phyloP scores from a whole-genome alignment of 2,113 vertebrate species.

The Gymnogyps californianus region DNA sequence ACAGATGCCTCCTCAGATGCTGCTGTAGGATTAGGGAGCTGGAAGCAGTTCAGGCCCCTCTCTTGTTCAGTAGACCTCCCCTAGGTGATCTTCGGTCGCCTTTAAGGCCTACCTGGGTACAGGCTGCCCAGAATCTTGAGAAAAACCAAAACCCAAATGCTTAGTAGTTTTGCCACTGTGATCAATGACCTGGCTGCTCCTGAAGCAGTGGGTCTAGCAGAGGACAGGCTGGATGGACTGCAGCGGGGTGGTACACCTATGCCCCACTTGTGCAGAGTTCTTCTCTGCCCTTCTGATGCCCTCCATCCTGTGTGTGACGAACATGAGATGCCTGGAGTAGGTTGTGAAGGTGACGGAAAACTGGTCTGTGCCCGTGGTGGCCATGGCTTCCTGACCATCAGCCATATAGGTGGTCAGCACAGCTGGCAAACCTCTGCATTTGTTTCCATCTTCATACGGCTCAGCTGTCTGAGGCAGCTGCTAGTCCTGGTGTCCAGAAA shows the following conservation, averaged over 20 bases:
- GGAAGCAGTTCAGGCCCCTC: not conserved
- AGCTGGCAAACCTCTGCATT: not conserved
- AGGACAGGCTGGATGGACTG: not conserved
- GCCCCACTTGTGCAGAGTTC: not conserved
- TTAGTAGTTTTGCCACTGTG: not conserved
- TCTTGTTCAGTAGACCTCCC: not conserved
- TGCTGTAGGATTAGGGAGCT: not conserved
- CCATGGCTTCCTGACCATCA: not conserved
- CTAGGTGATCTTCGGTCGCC: not conserved
- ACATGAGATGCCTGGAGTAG: not conserved
- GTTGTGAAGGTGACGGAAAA: not conserved
- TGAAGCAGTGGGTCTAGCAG: not conserved
- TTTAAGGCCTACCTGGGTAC: not conserved
- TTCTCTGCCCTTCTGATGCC: not conserved
- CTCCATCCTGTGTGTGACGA: not conserved
- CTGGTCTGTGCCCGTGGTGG: not conserved
- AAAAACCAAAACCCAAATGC: not conserved
- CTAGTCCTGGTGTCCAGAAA: not conserved
- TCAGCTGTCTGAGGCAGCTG: not conserved
- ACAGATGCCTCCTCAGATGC: not conserved
- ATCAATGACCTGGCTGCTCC: not conserved
- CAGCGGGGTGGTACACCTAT: not conserved
- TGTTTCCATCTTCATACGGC: not conserved
- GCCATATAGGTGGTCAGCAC: not conserved
- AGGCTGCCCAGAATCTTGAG: not conserved